Base-by-base conservation (phyloP, 1,140 invertebrate species). In the Idris sp. region DNA sequence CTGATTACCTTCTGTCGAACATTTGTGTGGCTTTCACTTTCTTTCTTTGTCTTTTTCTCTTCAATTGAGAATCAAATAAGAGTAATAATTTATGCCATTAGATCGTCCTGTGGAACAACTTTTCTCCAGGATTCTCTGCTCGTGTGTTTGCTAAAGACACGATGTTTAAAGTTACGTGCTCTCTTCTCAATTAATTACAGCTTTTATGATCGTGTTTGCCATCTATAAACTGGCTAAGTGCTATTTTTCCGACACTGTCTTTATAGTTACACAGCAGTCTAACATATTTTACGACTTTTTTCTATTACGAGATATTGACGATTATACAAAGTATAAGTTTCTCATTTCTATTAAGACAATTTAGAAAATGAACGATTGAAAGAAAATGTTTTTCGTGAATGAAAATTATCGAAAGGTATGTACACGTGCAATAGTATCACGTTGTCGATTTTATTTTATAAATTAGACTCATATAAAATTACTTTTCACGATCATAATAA, bases 151-250 rank as follows among this genome's bases (percentile, higher is more conserved):
- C 11, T 8, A 22, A 10, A 18, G 16, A 36, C 1, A 15, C 16
- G 10, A 16, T 11, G 13, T 5, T 58, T 11, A 41, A 38, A 59
- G 3, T 30, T 28, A 44, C 11, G 41, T 22, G 30, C 15, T 46
- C 30, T 53, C 33, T 11, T 46, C 54, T 36, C 54, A 14, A 46
- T 31, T 59, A 59, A 59, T 59, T 46, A 36, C 54, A 28, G 40
- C 19, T 59, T 33, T 36, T 19, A 9, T 15, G 41, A 59, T 59
- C 54, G 13, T 13, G 38, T 62, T 59, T 58, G 40, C 67, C 74
- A 74, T 61, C 73, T 76, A 76, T 61, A 78, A 74, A 69, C 35
- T 25, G 69, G 58, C 67, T 76, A 72, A 79, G 78, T 80, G 75
- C 78, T 79, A 79, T 81, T 82, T 82, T 81, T 77, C 6, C 18